phyloP scores from a whole-genome alignment of 35 echinoderm and acorn worm genomes.

The Ptychodera flava region DNA sequence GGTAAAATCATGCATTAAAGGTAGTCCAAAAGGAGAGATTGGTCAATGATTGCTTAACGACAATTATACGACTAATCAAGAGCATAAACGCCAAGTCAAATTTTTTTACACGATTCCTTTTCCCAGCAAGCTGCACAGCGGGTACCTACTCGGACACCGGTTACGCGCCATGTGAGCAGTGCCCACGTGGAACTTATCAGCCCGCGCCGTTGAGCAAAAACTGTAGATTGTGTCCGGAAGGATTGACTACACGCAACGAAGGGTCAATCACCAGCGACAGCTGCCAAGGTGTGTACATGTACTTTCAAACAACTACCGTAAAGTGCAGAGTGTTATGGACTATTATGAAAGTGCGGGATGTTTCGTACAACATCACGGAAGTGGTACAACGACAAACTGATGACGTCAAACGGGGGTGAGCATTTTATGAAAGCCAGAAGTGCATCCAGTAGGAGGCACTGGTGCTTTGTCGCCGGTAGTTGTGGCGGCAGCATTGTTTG shows the following conservation, averaged over 20 bases:
- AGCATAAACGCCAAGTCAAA: too few relatives aligned
- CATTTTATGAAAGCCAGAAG: neutral
- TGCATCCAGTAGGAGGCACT: conserved; percentile 3
- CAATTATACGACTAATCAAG: too few relatives aligned
- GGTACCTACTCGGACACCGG: conserved; percentile 41
- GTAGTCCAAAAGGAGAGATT: too few relatives aligned
- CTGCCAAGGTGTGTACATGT: conserved; percentile 31
- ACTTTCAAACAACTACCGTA: too few relatives aligned
- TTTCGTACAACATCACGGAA: conserved; percentile 12
- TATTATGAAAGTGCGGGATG: too few relatives aligned
- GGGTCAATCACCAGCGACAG: conserved; percentile 11
- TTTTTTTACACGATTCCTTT: neutral
- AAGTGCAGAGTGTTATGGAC: too few relatives aligned
- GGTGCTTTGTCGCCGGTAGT: conserved; percentile 7
- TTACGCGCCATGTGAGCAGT: conserved; percentile 33
- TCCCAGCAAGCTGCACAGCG: conserved; percentile 25
- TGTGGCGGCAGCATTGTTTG: too few relatives aligned
- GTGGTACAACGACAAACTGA: conserved; percentile 7
- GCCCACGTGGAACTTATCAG: conserved; percentile 34
- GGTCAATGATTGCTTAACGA: too few relatives aligned
- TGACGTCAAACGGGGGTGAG: conserved; percentile 22
- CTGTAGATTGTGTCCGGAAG: conserved; percentile 31
- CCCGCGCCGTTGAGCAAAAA: conserved; percentile 7
- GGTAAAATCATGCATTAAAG: too few relatives aligned
- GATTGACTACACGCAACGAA: conserved; percentile 53